phyloP scores from a whole-genome alignment of 2,113 vertebrate species.

The Eptatretus burgeri region DNA sequence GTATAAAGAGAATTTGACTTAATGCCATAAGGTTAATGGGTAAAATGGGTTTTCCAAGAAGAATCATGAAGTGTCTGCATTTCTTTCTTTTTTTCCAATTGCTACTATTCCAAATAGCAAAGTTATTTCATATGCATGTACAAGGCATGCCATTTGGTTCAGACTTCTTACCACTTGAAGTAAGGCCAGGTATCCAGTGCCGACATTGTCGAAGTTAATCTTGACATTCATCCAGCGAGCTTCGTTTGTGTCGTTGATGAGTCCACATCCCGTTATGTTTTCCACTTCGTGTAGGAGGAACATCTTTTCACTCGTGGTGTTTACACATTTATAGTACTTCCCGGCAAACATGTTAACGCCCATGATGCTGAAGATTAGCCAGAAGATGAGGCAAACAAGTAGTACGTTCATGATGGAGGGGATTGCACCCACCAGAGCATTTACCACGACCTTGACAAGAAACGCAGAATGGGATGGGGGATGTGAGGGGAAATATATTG shows the following conservation, averaged over 20 bases:
- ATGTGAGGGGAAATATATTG: too few species aligned
- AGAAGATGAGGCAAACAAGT: conserved; percentile 28
- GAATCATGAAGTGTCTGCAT: too few species aligned
- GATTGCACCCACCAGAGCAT: conserved; percentile 22
- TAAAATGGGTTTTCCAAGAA: too few species aligned
- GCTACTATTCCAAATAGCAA: too few species aligned
- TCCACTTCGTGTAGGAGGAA: neutral
- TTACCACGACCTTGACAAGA: conserved; percentile 20
- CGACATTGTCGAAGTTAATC: conserved; percentile 25
- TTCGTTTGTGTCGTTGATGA: neutral
- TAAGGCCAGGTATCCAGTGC: conserved; percentile 24
- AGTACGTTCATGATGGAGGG: conserved; percentile 27
- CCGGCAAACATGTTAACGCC: conserved; percentile 19
- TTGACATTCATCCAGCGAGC: conserved; percentile 10
- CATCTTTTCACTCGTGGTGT: neutral
- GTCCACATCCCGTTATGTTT: neutral
- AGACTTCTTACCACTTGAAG: conserved; percentile 23
- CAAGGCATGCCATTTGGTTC: too few species aligned
- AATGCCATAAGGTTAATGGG: too few species aligned
- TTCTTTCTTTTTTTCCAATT: too few species aligned
- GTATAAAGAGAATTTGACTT: too few species aligned
- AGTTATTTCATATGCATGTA: too few species aligned
- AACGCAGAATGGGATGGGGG: too few species aligned
- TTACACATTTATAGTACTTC: conserved; percentile 15
- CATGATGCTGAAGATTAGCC: conserved; percentile 27